A percentile compares a stretch with the other conserved stretches of the same genome.
These are phyloP conservation scores for Lates calcarifer DNA, from an alignment of 2,113 vertebrate species.

Conservation along the genomic window DNA sequence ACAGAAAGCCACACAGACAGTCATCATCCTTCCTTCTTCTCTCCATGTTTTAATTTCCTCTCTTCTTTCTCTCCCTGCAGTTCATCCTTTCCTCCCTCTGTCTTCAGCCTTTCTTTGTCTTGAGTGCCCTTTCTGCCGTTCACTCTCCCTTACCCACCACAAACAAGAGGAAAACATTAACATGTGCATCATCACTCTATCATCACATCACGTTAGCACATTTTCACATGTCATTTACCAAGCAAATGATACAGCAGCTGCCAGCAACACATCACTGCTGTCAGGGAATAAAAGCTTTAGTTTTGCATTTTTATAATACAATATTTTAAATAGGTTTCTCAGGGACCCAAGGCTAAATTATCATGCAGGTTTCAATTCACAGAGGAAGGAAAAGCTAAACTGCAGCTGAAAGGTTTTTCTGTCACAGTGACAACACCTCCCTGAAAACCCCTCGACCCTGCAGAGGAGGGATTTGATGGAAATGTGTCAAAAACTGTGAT, in stretches of 20 bases:
- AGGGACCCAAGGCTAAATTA: background rate
- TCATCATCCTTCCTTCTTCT: background rate
- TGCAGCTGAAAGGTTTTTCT: background rate
- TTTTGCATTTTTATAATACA: background rate
- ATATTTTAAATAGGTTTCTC: background rate
- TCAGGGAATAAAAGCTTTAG: background rate
- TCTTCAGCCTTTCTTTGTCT: background rate
- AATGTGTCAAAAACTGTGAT: too few species aligned
- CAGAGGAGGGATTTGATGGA: background rate
- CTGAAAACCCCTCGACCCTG: background rate
- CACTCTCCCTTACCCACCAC: background rate
- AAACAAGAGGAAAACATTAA: constrained; percentile 1
- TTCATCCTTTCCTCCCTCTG: background rate
- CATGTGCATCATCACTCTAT: background rate
- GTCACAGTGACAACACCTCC: background rate
- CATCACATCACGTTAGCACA: constrained; percentile 2
- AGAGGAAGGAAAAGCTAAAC: background rate
- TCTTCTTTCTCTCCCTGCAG: background rate
- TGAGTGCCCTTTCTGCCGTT: background rate
- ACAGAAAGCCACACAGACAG: too few species aligned
- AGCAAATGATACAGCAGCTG: background rate
- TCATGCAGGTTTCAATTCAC: background rate
- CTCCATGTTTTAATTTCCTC: background rate
- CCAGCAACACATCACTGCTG: background rate
- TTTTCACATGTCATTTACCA: background rate